Evolutionary conservation across 2,797 vertebrate species (phyloP).

Genomic region (Girardinus metallicus): DNA sequence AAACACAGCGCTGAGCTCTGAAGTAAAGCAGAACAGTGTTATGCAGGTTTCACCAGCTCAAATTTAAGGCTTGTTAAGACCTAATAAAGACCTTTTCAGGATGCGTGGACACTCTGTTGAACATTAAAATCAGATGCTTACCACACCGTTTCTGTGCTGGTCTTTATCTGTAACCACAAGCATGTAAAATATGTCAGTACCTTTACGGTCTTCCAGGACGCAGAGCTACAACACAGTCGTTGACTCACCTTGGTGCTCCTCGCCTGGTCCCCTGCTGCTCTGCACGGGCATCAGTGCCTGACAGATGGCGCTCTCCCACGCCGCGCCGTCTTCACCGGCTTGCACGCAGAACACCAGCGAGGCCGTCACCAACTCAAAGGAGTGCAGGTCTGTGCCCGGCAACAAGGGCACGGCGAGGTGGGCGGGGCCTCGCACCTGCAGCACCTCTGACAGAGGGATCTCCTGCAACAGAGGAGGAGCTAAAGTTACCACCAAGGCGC

Average conservation of each 20-base stretch:
- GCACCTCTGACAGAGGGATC: constrained; percentile 78
- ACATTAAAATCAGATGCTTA: constrained; percentile 26
- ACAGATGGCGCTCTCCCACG: constrained; percentile 74
- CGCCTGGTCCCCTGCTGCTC: constrained; percentile 24
- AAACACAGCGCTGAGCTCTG: neutral
- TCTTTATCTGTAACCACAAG: constrained; percentile 35
- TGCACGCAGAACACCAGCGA: constrained; percentile 75
- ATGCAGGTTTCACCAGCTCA: too few species aligned
- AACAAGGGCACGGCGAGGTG: constrained; percentile 49
- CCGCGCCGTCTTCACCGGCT: constrained; percentile 49
- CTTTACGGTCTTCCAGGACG: neutral
- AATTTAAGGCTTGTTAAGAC: too few species aligned
- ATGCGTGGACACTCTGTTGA: too few species aligned
- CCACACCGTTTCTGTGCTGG: constrained; percentile 23
- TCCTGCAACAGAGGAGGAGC: constrained; percentile 59
- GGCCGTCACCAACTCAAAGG: constrained; percentile 78
- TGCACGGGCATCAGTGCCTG: constrained; percentile 81
- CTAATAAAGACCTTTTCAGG: too few species aligned
- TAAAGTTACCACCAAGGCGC: neutral
- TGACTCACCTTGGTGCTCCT: constrained; percentile 37
- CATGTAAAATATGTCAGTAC: neutral
- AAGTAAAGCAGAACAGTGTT: neutral
- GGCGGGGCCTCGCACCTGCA: constrained; percentile 71
- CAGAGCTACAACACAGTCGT: neutral
- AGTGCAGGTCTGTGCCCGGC: constrained; percentile 44